Evolutionary conservation across 2,888 invertebrate genomes (phyloP).

Genomic region (Creontiades dilutus): DNA sequence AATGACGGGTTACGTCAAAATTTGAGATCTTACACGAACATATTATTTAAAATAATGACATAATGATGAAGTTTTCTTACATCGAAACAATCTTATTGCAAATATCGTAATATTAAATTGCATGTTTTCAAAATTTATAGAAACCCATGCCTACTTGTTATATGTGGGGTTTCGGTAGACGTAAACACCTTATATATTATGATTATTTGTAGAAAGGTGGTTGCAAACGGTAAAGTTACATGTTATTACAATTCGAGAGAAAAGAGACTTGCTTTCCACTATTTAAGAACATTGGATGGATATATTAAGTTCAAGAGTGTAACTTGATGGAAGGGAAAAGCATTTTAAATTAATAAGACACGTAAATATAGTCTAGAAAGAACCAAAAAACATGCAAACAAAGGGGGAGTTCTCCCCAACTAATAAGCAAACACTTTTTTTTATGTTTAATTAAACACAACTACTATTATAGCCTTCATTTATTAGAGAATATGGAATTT

Average conservation of each 20-base stretch:
- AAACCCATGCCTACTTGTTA: neutral
- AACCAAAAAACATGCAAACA: neutral
- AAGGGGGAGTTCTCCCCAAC: neutral
- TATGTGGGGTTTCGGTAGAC: neutral
- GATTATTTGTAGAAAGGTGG: neutral
- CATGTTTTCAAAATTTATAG: neutral
- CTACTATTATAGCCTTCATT: conserved; percentile 25
- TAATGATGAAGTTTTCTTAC: neutral
- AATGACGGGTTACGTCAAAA: conserved; percentile 8
- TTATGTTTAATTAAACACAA: neutral
- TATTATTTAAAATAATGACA: neutral
- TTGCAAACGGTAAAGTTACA: neutral
- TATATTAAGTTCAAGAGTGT: neutral
- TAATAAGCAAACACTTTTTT: neutral
- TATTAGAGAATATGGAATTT: conserved; percentile 18
- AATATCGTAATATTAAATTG: neutral
- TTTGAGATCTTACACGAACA: conserved; percentile 37
- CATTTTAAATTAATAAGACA: neutral
- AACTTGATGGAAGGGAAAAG: neutral
- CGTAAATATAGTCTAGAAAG: neutral
- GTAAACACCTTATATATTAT: neutral
- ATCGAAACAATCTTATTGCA: conserved; percentile 29
- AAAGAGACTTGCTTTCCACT: neutral
- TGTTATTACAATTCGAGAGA: neutral
- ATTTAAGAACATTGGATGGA: neutral